These are phyloP conservation scores for Brachionus sp. DNA, from an alignment of 1,140 invertebrate genomes.

Conservation along the genomic window DNA sequence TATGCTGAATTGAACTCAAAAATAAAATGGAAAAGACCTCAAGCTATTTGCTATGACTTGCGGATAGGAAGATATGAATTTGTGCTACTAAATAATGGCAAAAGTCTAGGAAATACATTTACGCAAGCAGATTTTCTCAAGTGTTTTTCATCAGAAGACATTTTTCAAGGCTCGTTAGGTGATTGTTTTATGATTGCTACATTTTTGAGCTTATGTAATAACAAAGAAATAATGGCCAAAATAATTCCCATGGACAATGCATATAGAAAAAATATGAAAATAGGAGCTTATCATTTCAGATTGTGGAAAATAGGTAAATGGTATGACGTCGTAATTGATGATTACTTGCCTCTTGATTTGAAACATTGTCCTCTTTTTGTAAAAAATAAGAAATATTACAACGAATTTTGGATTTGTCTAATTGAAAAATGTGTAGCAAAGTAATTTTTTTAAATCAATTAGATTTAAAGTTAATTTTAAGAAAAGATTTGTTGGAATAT, in stretches of 20 bases:
- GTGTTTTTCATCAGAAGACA: conserved; percentile 14
- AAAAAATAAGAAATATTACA: background rate
- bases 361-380: background rate
- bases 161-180: conserved; percentile 11
- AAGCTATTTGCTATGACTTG: conserved; percentile 12
- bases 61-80: background rate
- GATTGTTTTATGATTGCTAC: conserved; percentile 45
- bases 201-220: conserved; percentile 4
- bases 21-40: conserved; percentile 27
- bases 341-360: conserved; percentile 66
- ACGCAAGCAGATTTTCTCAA: background rate
- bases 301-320: conserved; percentile 75
- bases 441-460: background rate
- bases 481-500: conserved; percentile 36
- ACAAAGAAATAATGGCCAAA: background rate
- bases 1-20: background rate
- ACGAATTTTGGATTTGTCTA: conserved; percentile 45
- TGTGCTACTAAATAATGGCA: background rate
- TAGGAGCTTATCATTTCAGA: conserved; percentile 65
- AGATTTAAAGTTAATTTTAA: background rate
- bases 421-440: conserved; percentile 37
- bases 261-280: conserved; percentile 44
- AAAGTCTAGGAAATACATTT: background rate
- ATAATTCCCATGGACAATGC: conserved; percentile 17
- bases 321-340: conserved; percentile 72